Evolutionary conservation across 2,797 vertebrate species (phyloP).

Genomic region (Sarcoramphus papa): DNA sequence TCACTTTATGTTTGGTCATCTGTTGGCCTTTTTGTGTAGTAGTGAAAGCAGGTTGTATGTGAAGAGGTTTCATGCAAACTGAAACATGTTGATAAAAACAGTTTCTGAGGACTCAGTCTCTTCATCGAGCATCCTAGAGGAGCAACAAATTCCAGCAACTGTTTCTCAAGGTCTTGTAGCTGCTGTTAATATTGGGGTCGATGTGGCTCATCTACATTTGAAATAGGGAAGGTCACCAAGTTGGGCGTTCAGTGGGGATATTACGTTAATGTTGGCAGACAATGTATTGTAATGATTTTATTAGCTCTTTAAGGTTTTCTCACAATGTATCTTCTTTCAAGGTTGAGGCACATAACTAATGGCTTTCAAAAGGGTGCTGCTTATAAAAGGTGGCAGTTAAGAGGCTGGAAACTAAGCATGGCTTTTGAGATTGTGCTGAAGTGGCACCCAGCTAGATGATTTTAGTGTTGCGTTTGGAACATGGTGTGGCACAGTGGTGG

Average conservation of each 20-base stretch:
- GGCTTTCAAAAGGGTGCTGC: neutral
- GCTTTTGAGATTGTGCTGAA: neutral
- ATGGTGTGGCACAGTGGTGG: neutral
- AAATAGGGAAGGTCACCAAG: neutral
- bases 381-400: neutral
- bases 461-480: neutral
- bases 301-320: neutral
- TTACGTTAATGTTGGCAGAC: neutral
- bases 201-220: neutral
- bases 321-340: neutral
- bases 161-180: neutral
- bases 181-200: neutral
- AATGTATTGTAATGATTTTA: neutral
- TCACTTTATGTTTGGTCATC: neutral
- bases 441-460: neutral
- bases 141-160: neutral
- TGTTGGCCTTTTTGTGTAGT: neutral
- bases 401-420: neutral
- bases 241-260: neutral
- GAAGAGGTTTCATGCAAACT: neutral
- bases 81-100: neutral
- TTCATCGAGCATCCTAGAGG: neutral
- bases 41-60: neutral
- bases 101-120: neutral
- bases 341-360: neutral